A percentile compares a stretch with the other conserved stretches of the same genome.
phyloP scores from a whole-genome alignment of 1,140 invertebrate species.

The Teleopsis dalmanni region DNA sequence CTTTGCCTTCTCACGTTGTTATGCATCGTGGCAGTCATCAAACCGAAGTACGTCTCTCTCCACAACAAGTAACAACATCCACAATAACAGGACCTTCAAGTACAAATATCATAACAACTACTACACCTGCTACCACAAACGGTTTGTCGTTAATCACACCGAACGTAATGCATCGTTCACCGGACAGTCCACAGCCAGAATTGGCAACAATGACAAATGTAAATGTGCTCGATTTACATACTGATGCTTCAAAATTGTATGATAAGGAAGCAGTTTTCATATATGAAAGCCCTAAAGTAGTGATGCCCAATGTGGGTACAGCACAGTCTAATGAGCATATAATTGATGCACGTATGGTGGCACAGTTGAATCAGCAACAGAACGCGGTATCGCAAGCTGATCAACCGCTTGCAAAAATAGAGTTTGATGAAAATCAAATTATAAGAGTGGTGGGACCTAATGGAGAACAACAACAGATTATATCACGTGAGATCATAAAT shows the following conservation, averaged over 20 bases:
- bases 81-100: conserved; percentile 19
- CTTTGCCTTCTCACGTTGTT: conserved; percentile 18
- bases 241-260: conserved; percentile 43
- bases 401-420: conserved; percentile 40
- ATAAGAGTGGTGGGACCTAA: conserved; percentile 40
- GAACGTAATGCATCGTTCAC: conserved; percentile 41
- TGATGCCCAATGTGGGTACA: conserved; percentile 27
- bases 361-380: conserved; percentile 32
- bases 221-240: conserved; percentile 58
- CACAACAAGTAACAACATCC: conserved; percentile 15
- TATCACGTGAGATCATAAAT: conserved; percentile 43
- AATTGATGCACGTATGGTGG: conserved; percentile 38
- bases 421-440: conserved; percentile 43
- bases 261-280: conserved; percentile 42
- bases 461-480: conserved; percentile 43
- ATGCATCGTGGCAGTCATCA: conserved; percentile 3
- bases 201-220: conserved; percentile 70
- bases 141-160: conserved; percentile 31
- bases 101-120: conserved; percentile 20
- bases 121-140: conserved; percentile 25
- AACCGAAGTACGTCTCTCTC: conserved; percentile 1
- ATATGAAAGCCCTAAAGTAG: conserved; percentile 40
- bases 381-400: conserved; percentile 15
- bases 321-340: conserved; percentile 29
- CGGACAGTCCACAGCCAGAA: conserved; percentile 58